Percentiles rank a stretch among this genome's conserved stretches.
Evolutionary conservation across 2,888 invertebrate species (phyloP).

Genomic region (Pollenia labialis): DNA sequence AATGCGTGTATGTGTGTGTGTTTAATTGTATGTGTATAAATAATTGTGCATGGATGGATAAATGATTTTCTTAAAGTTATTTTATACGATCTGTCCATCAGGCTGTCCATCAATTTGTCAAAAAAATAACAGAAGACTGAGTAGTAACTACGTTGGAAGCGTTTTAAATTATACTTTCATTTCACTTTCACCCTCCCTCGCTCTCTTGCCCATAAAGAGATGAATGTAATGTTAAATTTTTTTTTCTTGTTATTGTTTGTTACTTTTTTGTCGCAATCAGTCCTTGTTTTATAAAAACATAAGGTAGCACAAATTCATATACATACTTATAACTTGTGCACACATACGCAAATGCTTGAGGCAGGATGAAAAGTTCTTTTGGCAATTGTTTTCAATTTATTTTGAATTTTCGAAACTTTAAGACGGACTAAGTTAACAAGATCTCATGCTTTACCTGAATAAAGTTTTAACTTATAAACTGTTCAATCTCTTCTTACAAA

Average conservation of each 20-base stretch:
- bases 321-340: slow-evolving; percentile 33
- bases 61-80: slow-evolving; percentile 79
- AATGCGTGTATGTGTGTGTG: no score
- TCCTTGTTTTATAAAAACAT: slow-evolving; percentile 68
- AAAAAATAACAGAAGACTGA: slow-evolving; percentile 62
- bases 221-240: slow-evolving; percentile 30
- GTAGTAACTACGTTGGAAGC: slow-evolving; percentile 53
- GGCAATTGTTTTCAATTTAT: neutral
- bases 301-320: slow-evolving; percentile 46
- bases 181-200: neutral
- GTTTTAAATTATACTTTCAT: slow-evolving; percentile 57
- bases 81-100: slow-evolving; percentile 84
- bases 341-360: neutral
- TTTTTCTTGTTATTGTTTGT: slow-evolving; percentile 33
- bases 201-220: slow-evolving; percentile 15
- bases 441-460: no score
- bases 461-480: no score
- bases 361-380: neutral
- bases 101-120: slow-evolving; percentile 84
- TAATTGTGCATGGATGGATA: slow-evolving; percentile 68
- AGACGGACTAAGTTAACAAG: no score
- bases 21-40: slow-evolving; percentile 31
- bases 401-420: no score
- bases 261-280: slow-evolving; percentile 70
- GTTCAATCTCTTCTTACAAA: no score